Evolutionary conservation across 2,113 vertebrate genomes (phyloP).

Genomic region (Hemibagrus wyckioides): DNA sequence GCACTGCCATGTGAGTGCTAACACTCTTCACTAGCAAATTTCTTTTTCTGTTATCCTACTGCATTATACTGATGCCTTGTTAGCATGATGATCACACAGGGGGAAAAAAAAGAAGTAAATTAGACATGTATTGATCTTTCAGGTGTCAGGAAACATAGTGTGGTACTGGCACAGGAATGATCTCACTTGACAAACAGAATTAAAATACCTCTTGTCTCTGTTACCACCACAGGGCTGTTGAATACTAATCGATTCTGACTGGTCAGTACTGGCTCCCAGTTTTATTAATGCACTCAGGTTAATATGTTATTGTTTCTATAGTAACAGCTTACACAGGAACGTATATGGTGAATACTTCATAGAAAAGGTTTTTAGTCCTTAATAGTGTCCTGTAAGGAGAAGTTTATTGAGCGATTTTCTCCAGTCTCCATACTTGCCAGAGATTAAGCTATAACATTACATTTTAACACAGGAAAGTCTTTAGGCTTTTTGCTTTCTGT

Average conservation of each 20-base stretch:
- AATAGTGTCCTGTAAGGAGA: not conserved
- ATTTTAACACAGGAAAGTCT: not conserved
- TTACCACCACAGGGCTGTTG: not conserved
- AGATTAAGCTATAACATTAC: not conserved
- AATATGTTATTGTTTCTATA: not conserved
- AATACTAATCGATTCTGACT: not conserved
- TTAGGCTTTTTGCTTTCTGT: not conserved
- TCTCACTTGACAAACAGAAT: not conserved
- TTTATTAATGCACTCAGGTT: not conserved
- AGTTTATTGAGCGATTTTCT: not conserved
- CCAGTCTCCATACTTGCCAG: not conserved
- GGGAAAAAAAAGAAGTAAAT: not conserved
- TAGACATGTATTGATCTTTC: not conserved
- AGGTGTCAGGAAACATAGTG: not conserved
- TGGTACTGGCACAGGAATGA: not conserved
- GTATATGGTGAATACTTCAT: not conserved
- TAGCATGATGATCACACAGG: slow-evolving; percentile 29
- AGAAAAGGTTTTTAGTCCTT: not conserved
- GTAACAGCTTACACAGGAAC: not conserved
- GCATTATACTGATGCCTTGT: slow-evolving; percentile 9
- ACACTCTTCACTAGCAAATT: not conserved
- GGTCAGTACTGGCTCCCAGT: not conserved
- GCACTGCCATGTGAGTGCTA: slow-evolving; percentile 12
- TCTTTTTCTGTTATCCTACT: slow-evolving; percentile 1
- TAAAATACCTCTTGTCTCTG: not conserved